Percentiles rank a stretch among this genome's conserved stretches.
Evolutionary conservation across 2,797 vertebrate genomes (phyloP).

Genomic region (Sparus aurata): DNA sequence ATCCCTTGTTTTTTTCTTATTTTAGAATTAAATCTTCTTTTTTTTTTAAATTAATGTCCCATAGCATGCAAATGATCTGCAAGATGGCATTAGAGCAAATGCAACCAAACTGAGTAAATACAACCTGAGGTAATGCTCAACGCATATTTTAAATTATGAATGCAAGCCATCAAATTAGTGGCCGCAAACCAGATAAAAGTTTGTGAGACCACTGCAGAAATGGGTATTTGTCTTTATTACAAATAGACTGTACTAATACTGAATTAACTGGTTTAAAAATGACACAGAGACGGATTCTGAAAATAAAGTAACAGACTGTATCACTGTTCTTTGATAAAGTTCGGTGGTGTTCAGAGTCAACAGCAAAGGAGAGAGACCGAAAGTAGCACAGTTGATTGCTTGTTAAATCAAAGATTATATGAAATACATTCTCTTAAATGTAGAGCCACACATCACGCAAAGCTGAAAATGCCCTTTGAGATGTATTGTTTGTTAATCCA

Average conservation of each 20-base stretch:
- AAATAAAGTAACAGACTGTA: not conserved
- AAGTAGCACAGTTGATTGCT: not conserved
- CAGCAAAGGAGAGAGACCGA: not conserved
- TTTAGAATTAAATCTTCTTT: not conserved
- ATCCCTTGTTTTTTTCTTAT: not conserved
- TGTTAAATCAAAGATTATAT: conserved; percentile 2
- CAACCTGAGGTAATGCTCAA: not conserved
- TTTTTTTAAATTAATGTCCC: not conserved
- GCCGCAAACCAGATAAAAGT: not conserved
- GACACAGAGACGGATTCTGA: not conserved
- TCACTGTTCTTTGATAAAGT: not conserved
- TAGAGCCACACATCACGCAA: not conserved
- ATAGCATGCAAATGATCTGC: not conserved
- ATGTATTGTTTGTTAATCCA: not conserved
- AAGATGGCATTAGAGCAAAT: not conserved
- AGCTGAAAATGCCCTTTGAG: not conserved
- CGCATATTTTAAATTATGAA: not conserved
- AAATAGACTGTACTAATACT: not conserved
- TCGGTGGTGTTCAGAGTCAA: not conserved
- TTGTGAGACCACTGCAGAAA: not conserved
- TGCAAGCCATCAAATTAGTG: not conserved
- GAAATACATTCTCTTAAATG: not conserved
- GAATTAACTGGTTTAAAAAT: not conserved
- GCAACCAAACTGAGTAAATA: not conserved
- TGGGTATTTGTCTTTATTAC: not conserved